Evolutionary conservation across 2,113 vertebrate species (phyloP).

Genomic region (Manacus vitellinus): DNA sequence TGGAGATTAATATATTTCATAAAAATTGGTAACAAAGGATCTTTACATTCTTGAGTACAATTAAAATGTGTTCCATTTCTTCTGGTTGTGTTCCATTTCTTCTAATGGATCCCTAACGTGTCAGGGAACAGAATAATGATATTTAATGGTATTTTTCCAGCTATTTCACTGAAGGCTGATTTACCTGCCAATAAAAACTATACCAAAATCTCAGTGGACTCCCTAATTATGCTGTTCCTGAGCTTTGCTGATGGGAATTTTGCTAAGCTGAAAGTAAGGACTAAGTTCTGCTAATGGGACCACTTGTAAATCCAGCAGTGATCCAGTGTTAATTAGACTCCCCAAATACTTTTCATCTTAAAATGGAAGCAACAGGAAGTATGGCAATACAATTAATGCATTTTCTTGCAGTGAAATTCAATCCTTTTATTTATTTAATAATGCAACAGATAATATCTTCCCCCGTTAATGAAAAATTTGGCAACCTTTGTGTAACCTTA

Average conservation of each 20-base stretch:
- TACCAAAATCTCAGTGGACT: background rate
- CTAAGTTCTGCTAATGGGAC: background rate
- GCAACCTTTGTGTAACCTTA: conserved; percentile 31
- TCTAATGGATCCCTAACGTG: background rate
- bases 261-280: background rate
- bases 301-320: background rate
- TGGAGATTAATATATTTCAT: background rate
- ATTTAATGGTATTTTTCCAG: background rate
- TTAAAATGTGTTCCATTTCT: background rate
- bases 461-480: background rate
- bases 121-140: background rate
- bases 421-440: background rate
- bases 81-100: background rate
- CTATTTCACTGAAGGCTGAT: background rate
- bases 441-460: background rate
- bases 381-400: conserved; percentile 26
- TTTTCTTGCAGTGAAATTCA: conserved; percentile 28
- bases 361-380: conserved; percentile 47
- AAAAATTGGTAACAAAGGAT: background rate
- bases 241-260: background rate
- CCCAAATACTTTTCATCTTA: conserved; percentile 42
- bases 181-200: background rate
- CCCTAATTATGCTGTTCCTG: background rate
- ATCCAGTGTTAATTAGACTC: conserved; percentile 6
- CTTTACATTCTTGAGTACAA: background rate